Evolutionary conservation across 2,888 invertebrate genomes (phyloP), one percentile per base, ranked within the genome.

Genomic region (Acheta domesticus): DNA sequence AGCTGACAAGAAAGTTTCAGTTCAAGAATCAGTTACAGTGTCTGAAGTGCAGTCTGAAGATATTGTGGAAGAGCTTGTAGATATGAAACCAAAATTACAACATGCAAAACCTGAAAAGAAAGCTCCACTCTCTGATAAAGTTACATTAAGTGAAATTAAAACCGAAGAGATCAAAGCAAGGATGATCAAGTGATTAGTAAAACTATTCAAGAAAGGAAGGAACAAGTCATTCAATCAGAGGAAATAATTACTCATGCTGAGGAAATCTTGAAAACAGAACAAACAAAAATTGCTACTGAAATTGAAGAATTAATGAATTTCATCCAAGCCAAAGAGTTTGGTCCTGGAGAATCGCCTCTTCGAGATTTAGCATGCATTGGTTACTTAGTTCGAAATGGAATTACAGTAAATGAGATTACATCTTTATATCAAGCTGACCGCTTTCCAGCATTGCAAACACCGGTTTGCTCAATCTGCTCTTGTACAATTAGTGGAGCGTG

Each of bases 391-490:
- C 90, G 92, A 82, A 92, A 92, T 83, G 96, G 96, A 21, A 90
- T 94, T 62, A 91, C 92, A 3, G 92, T 92, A 1, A 91, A 91
- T 84, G 92, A 95, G 87, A 93, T 96, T 76, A 93, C 93, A 82
- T 91, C 92, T 76, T 89, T 95, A 82, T 95, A 95, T 84, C 92
- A 93, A 84, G 92, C 94, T 21, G 91, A 94, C 83, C 91, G 92
- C 84, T 95, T 96, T 86, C 94, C 94, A 23, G 92, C 94, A 19
- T 86, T 96, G 79, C 91, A 92, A 84, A 92, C 93, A 19, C 94
- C 95, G 1, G 93, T 94, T n/a, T 85, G 93, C 95, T 1, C 96
- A 96, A 86, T 93, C 94, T 49, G 95, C 96, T 14, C 87, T 96
- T 84, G 95, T 96, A 12, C 93, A 94, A 83, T 89, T 96, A 78